These are phyloP conservation scores for Panopea generosa DNA, from an alignment of 2,888 invertebrate genomes.

Conservation along the genomic window DNA sequence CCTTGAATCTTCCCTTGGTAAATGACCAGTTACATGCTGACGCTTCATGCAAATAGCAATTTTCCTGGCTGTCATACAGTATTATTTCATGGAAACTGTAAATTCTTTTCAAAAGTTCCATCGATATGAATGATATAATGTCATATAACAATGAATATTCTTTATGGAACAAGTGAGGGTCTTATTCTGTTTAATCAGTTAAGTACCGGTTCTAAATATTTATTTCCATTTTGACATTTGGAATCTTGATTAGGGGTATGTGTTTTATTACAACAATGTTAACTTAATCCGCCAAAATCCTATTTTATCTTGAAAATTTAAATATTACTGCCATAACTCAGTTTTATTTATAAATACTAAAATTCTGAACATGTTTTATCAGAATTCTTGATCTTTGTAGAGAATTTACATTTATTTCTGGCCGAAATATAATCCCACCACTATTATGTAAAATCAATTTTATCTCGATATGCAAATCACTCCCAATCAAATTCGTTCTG, in stretches of 20 bases:
- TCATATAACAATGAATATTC: no score
- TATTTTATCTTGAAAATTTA: slow-evolving; percentile 45
- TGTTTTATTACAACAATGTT: slow-evolving; percentile 18
- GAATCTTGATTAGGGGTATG: neutral
- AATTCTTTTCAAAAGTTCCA: no score
- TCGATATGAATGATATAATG: no score
- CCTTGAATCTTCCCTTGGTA: no score
- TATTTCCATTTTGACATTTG: slow-evolving; percentile 7
- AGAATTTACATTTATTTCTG: slow-evolving; percentile 60
- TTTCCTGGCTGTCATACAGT: no score
- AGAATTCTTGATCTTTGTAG: slow-evolving; percentile 22
- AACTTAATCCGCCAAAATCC: slow-evolving; percentile 37
- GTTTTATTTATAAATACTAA: slow-evolving; percentile 56
- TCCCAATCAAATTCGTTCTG: slow-evolving; percentile 56
- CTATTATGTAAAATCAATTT: slow-evolving; percentile 65
- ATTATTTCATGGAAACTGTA: no score
- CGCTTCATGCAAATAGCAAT: no score
- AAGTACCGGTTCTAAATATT: neutral
- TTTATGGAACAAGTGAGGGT: no score
- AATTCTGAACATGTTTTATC: slow-evolving; percentile 42
- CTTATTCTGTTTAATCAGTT: no score
- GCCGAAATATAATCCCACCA: slow-evolving; percentile 61
- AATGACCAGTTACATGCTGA: no score
- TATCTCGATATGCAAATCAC: slow-evolving; percentile 65
- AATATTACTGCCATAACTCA: slow-evolving; percentile 47